Evolutionary conservation across 2,113 vertebrate genomes (phyloP).

Genomic region (Edolisoma coerulescens): DNA sequence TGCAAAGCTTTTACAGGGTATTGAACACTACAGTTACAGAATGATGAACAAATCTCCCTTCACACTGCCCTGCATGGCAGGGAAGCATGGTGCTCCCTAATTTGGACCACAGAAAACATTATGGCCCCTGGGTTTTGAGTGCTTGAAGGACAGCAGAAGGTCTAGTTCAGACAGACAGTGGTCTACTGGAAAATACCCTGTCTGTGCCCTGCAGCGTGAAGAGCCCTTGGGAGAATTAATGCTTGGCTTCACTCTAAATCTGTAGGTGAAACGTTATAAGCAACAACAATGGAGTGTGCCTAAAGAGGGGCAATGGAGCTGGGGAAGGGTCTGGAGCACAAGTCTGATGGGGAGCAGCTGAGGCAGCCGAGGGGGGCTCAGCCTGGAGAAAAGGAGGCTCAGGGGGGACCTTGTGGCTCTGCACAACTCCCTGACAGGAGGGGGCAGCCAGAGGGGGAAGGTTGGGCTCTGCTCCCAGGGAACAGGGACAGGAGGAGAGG

Average conservation of each 20-base stretch:
- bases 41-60: neutral
- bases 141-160: neutral
- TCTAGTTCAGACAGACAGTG: neutral
- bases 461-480: neutral
- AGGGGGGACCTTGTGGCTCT: neutral
- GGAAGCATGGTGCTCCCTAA: neutral
- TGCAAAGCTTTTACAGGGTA: neutral
- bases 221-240: neutral
- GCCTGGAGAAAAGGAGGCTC: neutral
- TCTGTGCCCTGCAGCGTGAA: neutral
- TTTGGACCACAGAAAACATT: neutral
- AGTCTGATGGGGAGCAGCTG: neutral
- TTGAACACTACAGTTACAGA: neutral
- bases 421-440: neutral
- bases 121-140: neutral
- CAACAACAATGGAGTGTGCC: neutral
- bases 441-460: rapidly evolving
- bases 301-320: neutral
- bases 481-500: neutral
- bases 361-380: neutral
- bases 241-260: neutral
- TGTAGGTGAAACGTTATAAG: neutral
- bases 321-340: neutral
- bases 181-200: neutral
- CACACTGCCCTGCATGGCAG: neutral